phyloP scores from a whole-genome alignment of 2,888 invertebrate species.

The Acanthopleura granulata region DNA sequence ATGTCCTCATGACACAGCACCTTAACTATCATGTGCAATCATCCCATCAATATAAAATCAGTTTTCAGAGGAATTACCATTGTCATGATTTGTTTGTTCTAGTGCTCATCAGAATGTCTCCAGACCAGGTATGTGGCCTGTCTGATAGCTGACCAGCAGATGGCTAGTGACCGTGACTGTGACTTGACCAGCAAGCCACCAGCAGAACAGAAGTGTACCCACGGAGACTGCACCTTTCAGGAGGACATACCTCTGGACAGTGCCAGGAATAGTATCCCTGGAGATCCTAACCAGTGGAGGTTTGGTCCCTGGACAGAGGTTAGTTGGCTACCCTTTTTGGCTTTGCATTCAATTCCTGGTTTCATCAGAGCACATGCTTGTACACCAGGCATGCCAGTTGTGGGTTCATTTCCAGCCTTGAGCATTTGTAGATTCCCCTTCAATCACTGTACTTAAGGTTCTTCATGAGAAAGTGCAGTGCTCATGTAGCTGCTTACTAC shows the following conservation, averaged over 20 bases:
- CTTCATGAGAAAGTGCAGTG: no score
- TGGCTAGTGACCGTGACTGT: constrained; percentile 34
- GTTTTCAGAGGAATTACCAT: no score
- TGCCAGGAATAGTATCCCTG: neutral
- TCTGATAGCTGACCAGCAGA: constrained; percentile 61
- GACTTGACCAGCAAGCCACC: constrained; percentile 41
- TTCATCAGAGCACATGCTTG: no score
- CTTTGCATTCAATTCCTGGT: neutral
- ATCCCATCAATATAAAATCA: no score
- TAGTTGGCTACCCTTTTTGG: neutral
- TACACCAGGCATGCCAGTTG: no score
- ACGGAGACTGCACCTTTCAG: neutral
- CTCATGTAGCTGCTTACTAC: no score
- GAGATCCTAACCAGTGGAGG: constrained; percentile 6
- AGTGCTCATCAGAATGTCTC: constrained; percentile 77
- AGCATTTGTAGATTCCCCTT: no score
- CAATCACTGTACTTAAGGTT: no score
- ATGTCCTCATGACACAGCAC: no score
- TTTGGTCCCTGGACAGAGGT: neutral
- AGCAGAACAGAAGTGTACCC: constrained; percentile 52
- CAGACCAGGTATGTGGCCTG: constrained; percentile 77
- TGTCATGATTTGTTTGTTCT: constrained; percentile 63
- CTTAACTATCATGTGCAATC: no score
- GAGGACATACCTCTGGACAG: neutral
- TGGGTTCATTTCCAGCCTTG: no score